A percentile compares a stretch with the other conserved stretches of the same genome.
phyloP scores from a whole-genome alignment of 2,113 vertebrate genomes.

The Scartelaos histophorus region DNA sequence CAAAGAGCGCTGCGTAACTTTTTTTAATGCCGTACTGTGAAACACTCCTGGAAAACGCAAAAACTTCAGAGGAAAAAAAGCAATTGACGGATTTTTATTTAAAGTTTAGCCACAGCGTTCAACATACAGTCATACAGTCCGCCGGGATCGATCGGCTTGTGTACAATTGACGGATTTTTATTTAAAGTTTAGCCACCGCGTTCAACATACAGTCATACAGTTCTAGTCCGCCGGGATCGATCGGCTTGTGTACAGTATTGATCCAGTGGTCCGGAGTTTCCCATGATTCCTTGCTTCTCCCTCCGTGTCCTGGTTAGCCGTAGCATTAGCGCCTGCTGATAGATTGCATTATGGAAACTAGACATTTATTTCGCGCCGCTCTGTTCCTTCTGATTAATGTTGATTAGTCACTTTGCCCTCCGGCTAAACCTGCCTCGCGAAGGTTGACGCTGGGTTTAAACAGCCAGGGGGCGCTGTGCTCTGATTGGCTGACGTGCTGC shows the following conservation, averaged over 20 bases:
- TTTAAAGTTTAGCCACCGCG: not conserved
- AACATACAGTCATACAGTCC: conserved; percentile 22
- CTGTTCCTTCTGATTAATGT: conserved; percentile 43
- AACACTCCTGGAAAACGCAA: too few relatives aligned
- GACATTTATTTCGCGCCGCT: conserved; percentile 19
- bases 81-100: not conserved
- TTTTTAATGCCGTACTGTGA: too few relatives aligned
- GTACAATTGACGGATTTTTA: conserved; percentile 55
- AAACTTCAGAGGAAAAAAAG: too few relatives aligned
- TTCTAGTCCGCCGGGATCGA: conserved; percentile 53
- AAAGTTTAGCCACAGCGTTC: not conserved
- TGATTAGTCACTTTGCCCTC: conserved; percentile 51
- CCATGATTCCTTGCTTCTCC: conserved; percentile 44
- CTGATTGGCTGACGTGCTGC: not conserved
- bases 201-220: conserved; percentile 5
- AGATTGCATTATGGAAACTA: conserved; percentile 44
- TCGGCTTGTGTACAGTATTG: conserved; percentile 59
- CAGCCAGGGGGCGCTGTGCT: conserved; percentile 2
- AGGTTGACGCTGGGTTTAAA: not conserved
- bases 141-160: conserved; percentile 60
- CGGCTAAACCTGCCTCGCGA: conserved; percentile 20
- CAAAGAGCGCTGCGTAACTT: too few relatives aligned
- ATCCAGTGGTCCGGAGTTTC: conserved; percentile 55
- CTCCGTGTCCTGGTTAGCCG: conserved; percentile 42
- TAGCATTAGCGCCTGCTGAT: conserved; percentile 50